These are phyloP conservation scores for Sminthurinus aureus DNA, from an alignment of 2,888 invertebrate species.

Conservation along the genomic window DNA sequence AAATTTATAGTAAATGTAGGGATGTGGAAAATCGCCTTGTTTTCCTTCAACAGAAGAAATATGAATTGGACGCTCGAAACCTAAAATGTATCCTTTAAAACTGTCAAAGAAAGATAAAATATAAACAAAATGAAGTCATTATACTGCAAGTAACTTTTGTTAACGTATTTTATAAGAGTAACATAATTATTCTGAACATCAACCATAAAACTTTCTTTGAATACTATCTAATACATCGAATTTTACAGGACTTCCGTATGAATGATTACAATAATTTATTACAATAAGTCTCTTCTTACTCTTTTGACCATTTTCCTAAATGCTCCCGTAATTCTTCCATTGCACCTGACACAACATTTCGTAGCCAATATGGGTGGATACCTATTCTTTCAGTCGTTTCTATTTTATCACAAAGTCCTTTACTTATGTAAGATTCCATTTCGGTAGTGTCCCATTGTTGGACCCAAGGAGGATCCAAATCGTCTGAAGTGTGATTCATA, in stretches of 20 bases:
- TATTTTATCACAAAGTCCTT: constrained; percentile 27
- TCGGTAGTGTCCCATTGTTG: background rate
- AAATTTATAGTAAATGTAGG: constrained; percentile 28
- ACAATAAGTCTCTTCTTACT: constrained; percentile 12
- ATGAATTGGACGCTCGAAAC: constrained; percentile 18
- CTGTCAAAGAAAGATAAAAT: background rate
- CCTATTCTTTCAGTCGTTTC: constrained; percentile 33
- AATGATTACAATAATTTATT: too few species aligned
- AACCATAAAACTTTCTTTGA: too few species aligned
- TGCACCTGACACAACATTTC: constrained; percentile 24
- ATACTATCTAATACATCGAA: too few species aligned
- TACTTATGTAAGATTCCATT: constrained; percentile 3
- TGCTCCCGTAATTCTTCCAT: constrained; percentile 35
- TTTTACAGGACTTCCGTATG: too few species aligned
- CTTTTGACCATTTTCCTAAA: constrained; percentile 33
- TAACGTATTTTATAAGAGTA: too few species aligned
- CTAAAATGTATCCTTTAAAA: constrained; percentile 25
- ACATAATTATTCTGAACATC: too few species aligned
- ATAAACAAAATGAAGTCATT: background rate
- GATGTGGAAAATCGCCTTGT: constrained; percentile 25
- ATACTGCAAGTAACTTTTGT: too few species aligned
- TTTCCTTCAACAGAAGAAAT: background rate
- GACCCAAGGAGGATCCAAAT: background rate
- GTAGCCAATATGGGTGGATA: constrained; percentile 37
- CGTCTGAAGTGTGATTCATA: too few species aligned